phyloP scores from a whole-genome alignment of 2,888 invertebrate species.

The Papilio protenor region DNA sequence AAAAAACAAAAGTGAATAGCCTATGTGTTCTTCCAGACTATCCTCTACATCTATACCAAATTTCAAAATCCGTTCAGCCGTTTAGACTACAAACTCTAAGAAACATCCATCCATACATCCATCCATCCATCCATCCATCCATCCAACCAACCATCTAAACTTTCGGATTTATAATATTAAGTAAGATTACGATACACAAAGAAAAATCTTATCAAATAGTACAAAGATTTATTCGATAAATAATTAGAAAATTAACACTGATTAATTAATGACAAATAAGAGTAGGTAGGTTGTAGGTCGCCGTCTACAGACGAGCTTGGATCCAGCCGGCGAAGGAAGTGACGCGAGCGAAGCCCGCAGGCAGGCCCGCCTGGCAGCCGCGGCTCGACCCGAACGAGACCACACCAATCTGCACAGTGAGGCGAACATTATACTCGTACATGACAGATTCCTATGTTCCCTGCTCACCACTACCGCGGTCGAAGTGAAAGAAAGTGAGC shows the following conservation, averaged over 20 bases:
- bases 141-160: too few relatives aligned
- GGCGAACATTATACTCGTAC: neutral
- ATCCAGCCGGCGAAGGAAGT: constrained; percentile 54
- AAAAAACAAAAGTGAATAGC: too few relatives aligned
- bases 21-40: too few relatives aligned
- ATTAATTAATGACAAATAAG: neutral
- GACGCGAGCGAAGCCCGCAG: constrained; percentile 56
- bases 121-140: too few relatives aligned
- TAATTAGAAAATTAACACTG: neutral
- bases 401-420: constrained; percentile 46
- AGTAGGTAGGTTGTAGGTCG: neutral
- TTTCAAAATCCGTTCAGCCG: too few relatives aligned
- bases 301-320: constrained; percentile 44
- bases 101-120: too few relatives aligned
- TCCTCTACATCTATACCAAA: too few relatives aligned
- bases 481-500: neutral
- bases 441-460: neutral
- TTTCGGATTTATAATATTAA: too few relatives aligned
- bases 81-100: too few relatives aligned
- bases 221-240: constrained; percentile 6
- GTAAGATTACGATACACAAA: too few relatives aligned
- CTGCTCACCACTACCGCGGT: too few relatives aligned
- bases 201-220: neutral
- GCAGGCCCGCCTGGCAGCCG: constrained; percentile 51
- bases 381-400: constrained; percentile 49